Evolutionary conservation across 1,140 invertebrate genomes (phyloP), one percentile per base, ranked within the genome.

Genomic region (Sitophilus oryzae): DNA sequence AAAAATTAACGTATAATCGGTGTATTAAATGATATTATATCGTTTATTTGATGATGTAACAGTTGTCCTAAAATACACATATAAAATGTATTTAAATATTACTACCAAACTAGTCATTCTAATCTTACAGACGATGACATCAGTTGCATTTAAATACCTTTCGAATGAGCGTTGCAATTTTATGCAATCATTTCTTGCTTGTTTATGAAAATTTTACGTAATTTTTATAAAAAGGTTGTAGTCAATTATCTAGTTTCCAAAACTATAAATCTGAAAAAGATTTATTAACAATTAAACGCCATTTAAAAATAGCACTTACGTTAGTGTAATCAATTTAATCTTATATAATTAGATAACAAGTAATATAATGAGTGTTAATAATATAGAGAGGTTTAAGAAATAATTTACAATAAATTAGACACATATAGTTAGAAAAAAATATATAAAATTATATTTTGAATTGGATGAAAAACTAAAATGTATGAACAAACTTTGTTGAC

Each of bases 341-440:
- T 48, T n/a, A 8, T 23, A 36, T 48, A 35, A 48, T 48, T 48
- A 36, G 25, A 48, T 48, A 48, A 35, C 16, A 48, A 48, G 5
- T 34, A 34, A 34, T 34, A 34, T 5, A 6, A 34, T 6, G 5
- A 34, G 5, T 6, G 11, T 6, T 34, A 5, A 34, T 11, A 34
- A 34, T 34, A 34, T 34, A 34, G 25, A 6, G 11, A 5, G 5
- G 25, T 6, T 34, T 34, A 6, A 5, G 11, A 34, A 11, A 34
- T 5, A 37, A 37, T 15, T 37, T 37, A 3, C n/a, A n/a, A n/a
- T n/a, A n/a, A n/a, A n/a, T n/a, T n/a, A n/a, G n/a, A n/a, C n/a
- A n/a, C n/a, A n/a, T n/a, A n/a, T n/a, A n/a, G n/a, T n/a, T n/a
- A n/a, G n/a, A n/a, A n/a, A n/a, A n/a, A n/a, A n/a, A n/a, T n/a